Evolutionary conservation across 2,113 vertebrate species (phyloP).

Genomic region (Nothobranchius furzeri): DNA sequence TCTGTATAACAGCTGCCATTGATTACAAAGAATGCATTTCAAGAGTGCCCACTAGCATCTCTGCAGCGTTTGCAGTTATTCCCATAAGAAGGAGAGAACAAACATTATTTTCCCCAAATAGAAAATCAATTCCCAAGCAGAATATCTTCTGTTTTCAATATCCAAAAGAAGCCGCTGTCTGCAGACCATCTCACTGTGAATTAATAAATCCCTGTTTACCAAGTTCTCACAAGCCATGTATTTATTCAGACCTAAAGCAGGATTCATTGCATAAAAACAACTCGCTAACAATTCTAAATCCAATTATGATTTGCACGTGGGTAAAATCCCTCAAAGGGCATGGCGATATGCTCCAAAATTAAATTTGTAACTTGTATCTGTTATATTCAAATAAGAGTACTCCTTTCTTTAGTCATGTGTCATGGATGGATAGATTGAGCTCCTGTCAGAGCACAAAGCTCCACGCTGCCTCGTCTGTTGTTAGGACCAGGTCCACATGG

Average conservation of each 20-base stretch:
- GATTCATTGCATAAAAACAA: conserved; percentile 59
- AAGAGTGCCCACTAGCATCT: conserved; percentile 36
- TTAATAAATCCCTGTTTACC: conserved; percentile 60
- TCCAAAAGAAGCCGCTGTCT: conserved; percentile 43
- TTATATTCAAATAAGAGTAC: conserved; percentile 70
- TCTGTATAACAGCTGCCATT: conserved; percentile 49
- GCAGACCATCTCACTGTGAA: conserved; percentile 55
- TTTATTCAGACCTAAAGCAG: conserved; percentile 63
- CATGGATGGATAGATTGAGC: conserved; percentile 78
- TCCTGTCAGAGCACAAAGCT: conserved; percentile 80
- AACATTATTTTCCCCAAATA: conserved; percentile 58
- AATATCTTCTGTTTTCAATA: conserved; percentile 63
- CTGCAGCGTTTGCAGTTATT: conserved; percentile 46
- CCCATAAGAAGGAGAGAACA: conserved; percentile 44
- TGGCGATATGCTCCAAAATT: conserved; percentile 45
- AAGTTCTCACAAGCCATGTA: conserved; percentile 48
- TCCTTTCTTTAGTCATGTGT: conserved; percentile 72
- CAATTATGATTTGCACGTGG: conserved; percentile 45
- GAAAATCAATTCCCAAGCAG: conserved; percentile 56
- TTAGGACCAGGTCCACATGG: conserved; percentile 82
- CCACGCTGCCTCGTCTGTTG: conserved; percentile 78
- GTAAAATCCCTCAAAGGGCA: conserved; percentile 24
- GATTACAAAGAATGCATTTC: conserved; percentile 43
- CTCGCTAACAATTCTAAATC: conserved; percentile 55
- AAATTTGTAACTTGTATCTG: conserved; percentile 66